Evolutionary conservation across 2,797 vertebrate genomes (phyloP).

Genomic region (Semotilus atromaculatus): DNA sequence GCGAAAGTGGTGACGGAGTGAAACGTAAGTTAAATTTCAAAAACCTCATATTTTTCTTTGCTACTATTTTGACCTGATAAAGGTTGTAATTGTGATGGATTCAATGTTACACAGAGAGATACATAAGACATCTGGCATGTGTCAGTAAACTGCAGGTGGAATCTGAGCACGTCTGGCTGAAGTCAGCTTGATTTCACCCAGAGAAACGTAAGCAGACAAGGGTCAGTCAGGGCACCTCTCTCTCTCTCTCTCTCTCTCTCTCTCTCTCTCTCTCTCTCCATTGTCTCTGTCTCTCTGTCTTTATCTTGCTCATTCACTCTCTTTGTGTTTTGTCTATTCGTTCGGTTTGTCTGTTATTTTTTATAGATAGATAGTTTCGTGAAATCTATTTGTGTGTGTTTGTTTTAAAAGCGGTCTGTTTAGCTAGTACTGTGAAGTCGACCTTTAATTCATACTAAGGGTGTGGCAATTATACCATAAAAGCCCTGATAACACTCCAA

Average conservation of each 20-base stretch:
- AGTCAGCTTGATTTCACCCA: slow-evolving; percentile 45
- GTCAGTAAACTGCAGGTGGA: slow-evolving; percentile 48
- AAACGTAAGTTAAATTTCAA: no score
- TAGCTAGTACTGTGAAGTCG: background rate
- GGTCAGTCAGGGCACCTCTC: slow-evolving; percentile 1
- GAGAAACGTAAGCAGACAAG: slow-evolving; percentile 33
- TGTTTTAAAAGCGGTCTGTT: background rate
- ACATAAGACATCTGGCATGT: slow-evolving; percentile 41
- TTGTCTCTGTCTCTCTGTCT: no score
- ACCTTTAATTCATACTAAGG: background rate
- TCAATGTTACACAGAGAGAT: background rate
- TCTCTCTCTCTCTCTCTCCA: background rate
- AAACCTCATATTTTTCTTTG: background rate
- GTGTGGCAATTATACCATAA: slow-evolving; percentile 26
- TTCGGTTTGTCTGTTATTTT: background rate
- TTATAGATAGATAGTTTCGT: background rate
- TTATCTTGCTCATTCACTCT: background rate
- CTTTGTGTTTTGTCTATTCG: background rate
- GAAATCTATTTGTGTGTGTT: background rate
- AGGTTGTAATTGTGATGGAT: background rate
- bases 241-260: background rate
- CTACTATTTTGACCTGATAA: background rate
- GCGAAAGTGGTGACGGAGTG: no score
- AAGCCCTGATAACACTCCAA: slow-evolving; percentile 22
- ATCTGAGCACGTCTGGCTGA: slow-evolving; percentile 45